These are phyloP conservation scores for Pangasius krempfi DNA, from an alignment of 2,797 vertebrate genomes.

Conservation along the genomic window DNA sequence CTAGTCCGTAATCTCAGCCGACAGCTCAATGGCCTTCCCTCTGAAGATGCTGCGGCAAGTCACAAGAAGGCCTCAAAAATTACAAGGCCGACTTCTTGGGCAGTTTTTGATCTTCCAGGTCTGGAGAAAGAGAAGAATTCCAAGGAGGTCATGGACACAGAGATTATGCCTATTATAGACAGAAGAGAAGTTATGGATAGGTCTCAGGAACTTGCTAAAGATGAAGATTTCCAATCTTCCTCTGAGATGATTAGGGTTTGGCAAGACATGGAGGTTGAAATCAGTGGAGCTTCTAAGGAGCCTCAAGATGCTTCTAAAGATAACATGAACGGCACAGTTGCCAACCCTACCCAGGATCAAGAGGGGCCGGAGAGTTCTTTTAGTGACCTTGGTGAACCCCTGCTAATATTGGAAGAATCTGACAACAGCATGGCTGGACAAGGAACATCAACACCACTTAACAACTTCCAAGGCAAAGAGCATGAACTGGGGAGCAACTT, in stretches of 20 bases:
- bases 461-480: slow-evolving; percentile 56
- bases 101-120: slow-evolving; percentile 78
- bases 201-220: slow-evolving; percentile 54
- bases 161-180: slow-evolving; percentile 35
- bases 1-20: slow-evolving; percentile 85
- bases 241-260: slow-evolving; percentile 81
- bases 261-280: slow-evolving; percentile 77
- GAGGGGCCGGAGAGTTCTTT: slow-evolving; percentile 40
- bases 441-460: slow-evolving; percentile 58
- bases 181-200: slow-evolving; percentile 17
- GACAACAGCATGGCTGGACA: slow-evolving; percentile 71
- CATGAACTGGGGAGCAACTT: slow-evolving; percentile 57
- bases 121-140: slow-evolving; percentile 61
- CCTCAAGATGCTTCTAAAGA: slow-evolving; percentile 40
- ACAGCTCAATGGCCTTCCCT: slow-evolving; percentile 80
- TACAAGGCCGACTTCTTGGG: slow-evolving; percentile 77
- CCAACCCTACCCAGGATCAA: slow-evolving; percentile 44
- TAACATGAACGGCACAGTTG: slow-evolving; percentile 24
- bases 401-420: slow-evolving; percentile 78
- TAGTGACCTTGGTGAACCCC: slow-evolving; percentile 64
- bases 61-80: slow-evolving; percentile 59
- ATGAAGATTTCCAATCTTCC: slow-evolving; percentile 77
- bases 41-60: slow-evolving; percentile 61
- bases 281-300: slow-evolving; percentile 52
- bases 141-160: slow-evolving; percentile 31